A percentile compares a stretch with the other conserved stretches of the same genome.
These are phyloP conservation scores for Botrylloides violaceus DNA, from an alignment of 23 tunicate species.

Conservation along the genomic window DNA sequence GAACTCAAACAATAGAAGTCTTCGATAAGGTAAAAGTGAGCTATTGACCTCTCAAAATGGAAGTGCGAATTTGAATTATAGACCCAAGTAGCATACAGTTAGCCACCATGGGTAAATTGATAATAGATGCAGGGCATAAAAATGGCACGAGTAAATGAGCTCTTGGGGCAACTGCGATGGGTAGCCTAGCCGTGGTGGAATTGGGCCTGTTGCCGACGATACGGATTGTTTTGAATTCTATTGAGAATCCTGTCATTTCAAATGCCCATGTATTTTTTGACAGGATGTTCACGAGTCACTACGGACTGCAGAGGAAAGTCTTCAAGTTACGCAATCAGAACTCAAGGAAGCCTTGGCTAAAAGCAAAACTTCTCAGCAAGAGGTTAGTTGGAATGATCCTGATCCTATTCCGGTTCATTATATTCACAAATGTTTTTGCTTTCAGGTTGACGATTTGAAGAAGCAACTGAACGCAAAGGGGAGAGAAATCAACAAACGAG, in stretches of 20 bases:
- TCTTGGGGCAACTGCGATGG: no score
- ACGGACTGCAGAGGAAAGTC: conserved; percentile 72
- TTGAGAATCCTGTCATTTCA: no score
- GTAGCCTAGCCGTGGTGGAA: no score
- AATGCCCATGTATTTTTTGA: no score
- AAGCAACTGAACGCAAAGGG: conserved; percentile 78
- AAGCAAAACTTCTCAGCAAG: conserved; percentile 62
- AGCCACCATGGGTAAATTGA: no score
- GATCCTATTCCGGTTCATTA: not conserved
- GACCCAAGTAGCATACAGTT: no score
- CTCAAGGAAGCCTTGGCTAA: conserved; percentile 33
- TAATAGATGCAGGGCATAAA: no score
- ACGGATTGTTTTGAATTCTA: no score
- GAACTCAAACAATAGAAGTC: conserved; percentile 74
- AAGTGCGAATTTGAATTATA: not conserved
- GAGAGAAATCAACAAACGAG: conserved; percentile 82
- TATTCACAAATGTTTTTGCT: not conserved
- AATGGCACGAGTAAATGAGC: no score
- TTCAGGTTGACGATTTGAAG: conserved; percentile 76
- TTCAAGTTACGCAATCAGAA: conserved; percentile 57
- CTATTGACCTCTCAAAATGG: not conserved
- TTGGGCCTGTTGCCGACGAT: no score
- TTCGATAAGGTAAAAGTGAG: conserved; percentile 47
- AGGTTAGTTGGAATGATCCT: conserved; percentile 25
- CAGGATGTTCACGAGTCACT: conserved; percentile 84